These are phyloP conservation scores for Anagrus nilaparvatae DNA, from an alignment of 1,140 invertebrate species.

Conservation along the genomic window DNA sequence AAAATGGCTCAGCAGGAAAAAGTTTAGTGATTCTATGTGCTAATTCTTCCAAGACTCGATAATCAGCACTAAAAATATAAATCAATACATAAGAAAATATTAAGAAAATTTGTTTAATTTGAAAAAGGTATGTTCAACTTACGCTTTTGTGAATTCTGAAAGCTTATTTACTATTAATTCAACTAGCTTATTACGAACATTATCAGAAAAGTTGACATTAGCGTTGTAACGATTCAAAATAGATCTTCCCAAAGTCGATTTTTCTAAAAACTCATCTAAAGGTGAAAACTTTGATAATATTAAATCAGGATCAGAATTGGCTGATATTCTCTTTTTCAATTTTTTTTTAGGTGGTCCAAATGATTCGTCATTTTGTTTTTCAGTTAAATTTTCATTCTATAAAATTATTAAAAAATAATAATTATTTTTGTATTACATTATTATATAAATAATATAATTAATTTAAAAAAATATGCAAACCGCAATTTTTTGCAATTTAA, in stretches of 20 bases:
- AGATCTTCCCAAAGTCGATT: background rate
- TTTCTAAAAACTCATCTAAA: background rate
- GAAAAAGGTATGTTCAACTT: background rate
- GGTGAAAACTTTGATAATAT: background rate
- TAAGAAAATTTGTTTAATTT: background rate
- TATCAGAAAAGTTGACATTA: too few species aligned
- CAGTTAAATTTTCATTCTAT: too few species aligned
- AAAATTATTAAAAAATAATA: too few species aligned
- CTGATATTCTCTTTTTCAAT: background rate
- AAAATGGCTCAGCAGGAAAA: background rate
- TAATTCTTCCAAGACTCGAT: background rate
- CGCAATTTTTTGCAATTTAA: too few species aligned
- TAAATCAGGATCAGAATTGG: background rate
- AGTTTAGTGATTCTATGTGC: background rate
- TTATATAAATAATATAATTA: too few species aligned
- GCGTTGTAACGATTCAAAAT: background rate
- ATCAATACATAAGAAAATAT: background rate
- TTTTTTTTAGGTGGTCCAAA: too few species aligned
- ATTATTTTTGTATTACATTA: too few species aligned
- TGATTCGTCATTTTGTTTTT: too few species aligned
- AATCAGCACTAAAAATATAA: background rate
- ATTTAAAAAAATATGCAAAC: too few species aligned
- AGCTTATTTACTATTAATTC: background rate
- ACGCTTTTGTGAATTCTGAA: background rate
- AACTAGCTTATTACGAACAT: too few species aligned